A percentile compares a stretch with the other conserved stretches of the same genome.
Evolutionary conservation across 2,888 invertebrate genomes (phyloP).

Genomic region (Tetanocera ferruginea): DNA sequence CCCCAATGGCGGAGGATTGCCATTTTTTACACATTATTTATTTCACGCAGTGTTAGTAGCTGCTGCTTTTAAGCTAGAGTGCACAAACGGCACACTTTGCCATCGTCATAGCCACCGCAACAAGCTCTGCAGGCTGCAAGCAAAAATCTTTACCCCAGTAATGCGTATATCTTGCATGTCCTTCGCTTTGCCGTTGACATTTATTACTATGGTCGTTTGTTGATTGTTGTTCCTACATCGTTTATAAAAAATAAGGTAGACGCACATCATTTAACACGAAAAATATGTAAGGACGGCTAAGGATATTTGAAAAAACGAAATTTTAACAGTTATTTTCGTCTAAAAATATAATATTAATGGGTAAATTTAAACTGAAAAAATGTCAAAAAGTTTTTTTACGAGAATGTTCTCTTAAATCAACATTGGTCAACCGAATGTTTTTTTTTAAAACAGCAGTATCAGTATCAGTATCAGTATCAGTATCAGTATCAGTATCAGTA

Average conservation of each 20-base stretch:
- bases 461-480: too few relatives aligned
- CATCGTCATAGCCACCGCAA: background rate
- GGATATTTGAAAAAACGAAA: background rate
- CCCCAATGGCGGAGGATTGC: slow-evolving; percentile 22
- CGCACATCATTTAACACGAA: slow-evolving; percentile 36
- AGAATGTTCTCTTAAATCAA: background rate
- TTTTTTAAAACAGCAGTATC: too few relatives aligned
- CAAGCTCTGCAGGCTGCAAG: background rate
- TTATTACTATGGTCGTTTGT: slow-evolving; percentile 11
- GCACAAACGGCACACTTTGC: slow-evolving; percentile 34
- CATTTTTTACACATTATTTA: slow-evolving; percentile 39
- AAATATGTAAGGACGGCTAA: slow-evolving; percentile 8
- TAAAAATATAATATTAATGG: background rate
- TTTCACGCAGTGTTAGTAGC: slow-evolving; percentile 3
- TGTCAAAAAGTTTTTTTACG: background rate
- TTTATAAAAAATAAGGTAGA: background rate
- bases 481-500: too few relatives aligned
- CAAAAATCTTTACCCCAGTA: background rate
- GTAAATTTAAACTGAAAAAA: background rate
- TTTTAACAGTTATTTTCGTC: background rate
- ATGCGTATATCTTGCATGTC: background rate
- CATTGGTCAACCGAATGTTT: too few relatives aligned
- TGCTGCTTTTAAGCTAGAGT: slow-evolving; percentile 48
- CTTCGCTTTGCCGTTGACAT: background rate
- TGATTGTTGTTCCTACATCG: background rate